These are phyloP conservation scores for Nematostella vectensis DNA, from an alignment of 92 coral and sea anemone genomes.

Conservation along the genomic window DNA sequence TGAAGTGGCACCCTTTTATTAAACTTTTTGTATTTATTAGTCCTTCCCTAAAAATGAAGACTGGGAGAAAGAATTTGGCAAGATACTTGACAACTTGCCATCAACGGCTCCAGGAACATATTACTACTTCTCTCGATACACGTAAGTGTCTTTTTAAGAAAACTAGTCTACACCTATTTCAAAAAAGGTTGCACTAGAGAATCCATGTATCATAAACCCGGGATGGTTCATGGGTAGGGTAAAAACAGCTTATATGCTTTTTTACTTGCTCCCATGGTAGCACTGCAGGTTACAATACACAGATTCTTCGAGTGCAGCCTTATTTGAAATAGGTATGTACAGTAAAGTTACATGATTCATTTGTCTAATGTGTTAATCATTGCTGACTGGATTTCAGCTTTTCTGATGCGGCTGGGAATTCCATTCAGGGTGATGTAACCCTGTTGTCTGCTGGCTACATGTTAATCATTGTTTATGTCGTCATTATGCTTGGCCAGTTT, in stretches of 20 bases:
- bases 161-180: too few relatives aligned
- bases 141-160: constrained; percentile 17
- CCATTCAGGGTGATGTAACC: constrained; percentile 58
- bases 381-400: too few relatives aligned
- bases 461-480: constrained; percentile 74
- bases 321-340: not conserved
- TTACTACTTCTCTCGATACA: constrained; percentile 22
- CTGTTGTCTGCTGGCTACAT: constrained; percentile 80
- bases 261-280: not conserved
- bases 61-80: constrained; percentile 52
- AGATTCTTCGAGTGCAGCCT: not conserved
- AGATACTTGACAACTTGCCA: constrained; percentile 27
- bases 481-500: constrained; percentile 75
- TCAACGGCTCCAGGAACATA: constrained; percentile 12
- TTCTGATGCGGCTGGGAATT: constrained; percentile 37
- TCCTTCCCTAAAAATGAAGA: constrained; percentile 11
- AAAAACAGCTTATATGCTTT: too few relatives aligned
- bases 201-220: too few relatives aligned
- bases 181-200: too few relatives aligned
- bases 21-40: too few relatives aligned
- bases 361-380: too few relatives aligned
- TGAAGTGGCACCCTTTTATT: too few relatives aligned
- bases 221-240: too few relatives aligned
- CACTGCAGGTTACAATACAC: not conserved
- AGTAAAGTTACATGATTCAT: not conserved